Conservation (phyloP, 2,888 invertebrate species). For the Pseudanteris insignis region DNA sequence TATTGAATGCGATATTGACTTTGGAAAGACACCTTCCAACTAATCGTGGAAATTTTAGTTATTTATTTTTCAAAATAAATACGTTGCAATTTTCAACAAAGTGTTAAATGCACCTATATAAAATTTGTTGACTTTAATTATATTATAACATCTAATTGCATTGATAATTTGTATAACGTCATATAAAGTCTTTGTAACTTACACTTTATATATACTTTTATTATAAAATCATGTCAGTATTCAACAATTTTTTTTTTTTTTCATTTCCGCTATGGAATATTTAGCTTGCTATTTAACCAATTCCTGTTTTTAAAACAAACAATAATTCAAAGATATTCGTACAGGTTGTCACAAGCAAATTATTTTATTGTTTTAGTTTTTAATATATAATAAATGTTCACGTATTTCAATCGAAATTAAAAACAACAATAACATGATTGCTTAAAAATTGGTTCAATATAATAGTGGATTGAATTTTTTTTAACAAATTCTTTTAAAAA, state of each 20-base stretch:
- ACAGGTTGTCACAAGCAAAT: slow-evolving; percentile 27
- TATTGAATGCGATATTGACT: no score
- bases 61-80: no score
- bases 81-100: no score
- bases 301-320: slow-evolving; percentile 38
- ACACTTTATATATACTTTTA: slow-evolving; percentile 37
- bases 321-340: slow-evolving; percentile 17
- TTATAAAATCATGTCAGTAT: slow-evolving; percentile 45
- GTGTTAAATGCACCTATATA: slow-evolving; percentile 7
- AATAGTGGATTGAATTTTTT: no score
- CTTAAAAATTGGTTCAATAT: no score
- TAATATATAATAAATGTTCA: no score
- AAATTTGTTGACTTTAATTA: slow-evolving; percentile 19
- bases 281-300: slow-evolving; percentile 37
- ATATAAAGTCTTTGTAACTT: slow-evolving; percentile 45
- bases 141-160: slow-evolving; percentile 29
- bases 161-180: slow-evolving; percentile 34
- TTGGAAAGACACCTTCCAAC: no score
- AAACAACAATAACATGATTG: no score
- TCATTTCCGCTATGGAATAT: slow-evolving; percentile 29
- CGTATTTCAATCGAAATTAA: no score
- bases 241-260: slow-evolving; percentile 39
- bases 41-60: no score
- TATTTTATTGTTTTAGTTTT: slow-evolving; percentile 23
- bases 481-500: neutral